Evolutionary conservation across 2,888 invertebrate genomes (phyloP), one percentile per base, ranked within the genome.

Genomic region (Trachelus troglodyta): DNA sequence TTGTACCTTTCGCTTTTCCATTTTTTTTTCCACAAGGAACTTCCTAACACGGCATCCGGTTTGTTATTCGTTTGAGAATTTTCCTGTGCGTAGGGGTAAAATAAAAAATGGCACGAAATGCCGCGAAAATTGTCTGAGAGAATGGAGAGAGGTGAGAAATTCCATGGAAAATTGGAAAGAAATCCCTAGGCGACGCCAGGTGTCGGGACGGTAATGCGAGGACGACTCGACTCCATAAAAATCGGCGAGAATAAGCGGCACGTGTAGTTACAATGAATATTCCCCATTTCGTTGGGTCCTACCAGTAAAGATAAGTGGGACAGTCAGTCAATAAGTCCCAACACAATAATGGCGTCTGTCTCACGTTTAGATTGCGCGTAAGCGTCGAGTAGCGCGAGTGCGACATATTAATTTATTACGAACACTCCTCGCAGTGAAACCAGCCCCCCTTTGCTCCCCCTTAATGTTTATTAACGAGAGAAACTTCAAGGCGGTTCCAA

Each of bases 391-490:
- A 80, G 79, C 79, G 80, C 83, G 81, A 82, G 82, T 79, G 83
- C 83, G 81, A 83, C 82, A 83, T 84, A 83, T 83, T 83, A 84
- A 84, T 84, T 83, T 82, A 80, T 81, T 81, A 78, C 78, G 79
- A 79, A 79, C 77, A 73, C 75, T 75, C 75, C 34, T 35, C 56
- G 9, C 23, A 2, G 2, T 15, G 23, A 56, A 56, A 23, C 9
- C 56, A 9, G 23, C 23, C 23, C 34, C 31, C 12, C 35, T 35
- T 69, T 23, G 56, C 37, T 31, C 11, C 33, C 12, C 34, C 68
- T 79, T 76, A 69, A 83, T 85, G 82, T 84, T 84, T 84, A 83
- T 85, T 83, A 83, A 84, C 79, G 78, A 84, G 79, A 78, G 76
- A 80, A 79, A 71, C 73, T 34, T 23, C 74, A 73, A 69, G 75